phyloP scores from a whole-genome alignment of 2,888 invertebrate genomes.

The Diplazon laetatorius region DNA sequence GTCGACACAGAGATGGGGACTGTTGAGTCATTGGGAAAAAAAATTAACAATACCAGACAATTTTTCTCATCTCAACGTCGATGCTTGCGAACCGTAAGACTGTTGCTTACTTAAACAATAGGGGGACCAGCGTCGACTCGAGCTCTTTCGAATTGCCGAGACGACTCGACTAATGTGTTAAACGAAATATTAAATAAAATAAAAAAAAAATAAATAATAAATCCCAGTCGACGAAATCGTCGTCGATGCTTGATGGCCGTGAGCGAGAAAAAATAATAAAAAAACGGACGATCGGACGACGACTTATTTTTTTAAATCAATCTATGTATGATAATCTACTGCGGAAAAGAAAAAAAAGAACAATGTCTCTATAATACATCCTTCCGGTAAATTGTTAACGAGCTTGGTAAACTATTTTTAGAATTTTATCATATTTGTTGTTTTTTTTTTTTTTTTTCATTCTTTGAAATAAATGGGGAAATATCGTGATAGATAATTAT shows the following conservation, averaged over 20 bases:
- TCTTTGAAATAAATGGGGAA: neutral
- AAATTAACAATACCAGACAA: too few relatives aligned
- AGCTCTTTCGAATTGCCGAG: slow-evolving; percentile 54
- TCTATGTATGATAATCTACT: slow-evolving; percentile 45
- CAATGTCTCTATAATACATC: slow-evolving; percentile 36
- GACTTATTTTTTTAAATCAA: slow-evolving; percentile 53
- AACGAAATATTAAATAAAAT: slow-evolving; percentile 27
- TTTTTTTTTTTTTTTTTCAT: too few relatives aligned
- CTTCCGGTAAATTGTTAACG: slow-evolving; percentile 47
- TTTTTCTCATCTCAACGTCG: too few relatives aligned
- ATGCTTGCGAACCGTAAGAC: slow-evolving; percentile 6
- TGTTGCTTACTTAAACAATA: slow-evolving; percentile 44
- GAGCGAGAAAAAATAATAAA: too few relatives aligned
- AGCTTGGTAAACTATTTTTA: slow-evolving; percentile 42
- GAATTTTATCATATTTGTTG: too few relatives aligned
- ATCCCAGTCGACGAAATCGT: slow-evolving; percentile 18
- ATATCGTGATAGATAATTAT: neutral
- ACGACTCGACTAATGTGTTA: slow-evolving; percentile 6
- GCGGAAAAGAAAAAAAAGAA: slow-evolving; percentile 14
- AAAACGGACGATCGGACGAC: slow-evolving; percentile 18
- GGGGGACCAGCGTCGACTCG: slow-evolving; percentile 61
- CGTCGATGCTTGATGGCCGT: neutral
- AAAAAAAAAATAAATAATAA: too few relatives aligned
- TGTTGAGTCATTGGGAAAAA: too few relatives aligned
- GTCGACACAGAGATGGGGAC: too few relatives aligned